Base-by-base conservation (phyloP, 2,797 vertebrate genomes). In the Psittacula echo region DNA sequence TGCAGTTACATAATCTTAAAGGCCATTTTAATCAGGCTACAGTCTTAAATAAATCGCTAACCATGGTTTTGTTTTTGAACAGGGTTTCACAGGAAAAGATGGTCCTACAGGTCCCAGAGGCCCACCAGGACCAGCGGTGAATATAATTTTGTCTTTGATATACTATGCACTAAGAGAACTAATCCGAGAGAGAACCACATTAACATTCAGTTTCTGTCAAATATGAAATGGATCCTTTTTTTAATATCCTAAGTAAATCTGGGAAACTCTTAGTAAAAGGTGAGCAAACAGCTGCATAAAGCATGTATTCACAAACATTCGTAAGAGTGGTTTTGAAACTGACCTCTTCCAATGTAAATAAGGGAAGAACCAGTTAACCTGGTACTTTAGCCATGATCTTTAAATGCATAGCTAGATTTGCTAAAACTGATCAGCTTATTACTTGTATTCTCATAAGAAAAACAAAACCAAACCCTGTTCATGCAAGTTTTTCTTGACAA, bases 41-140 rank as follows among this genome's bases (percentile, higher is more conserved):
- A 78, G n/a, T 58, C 44, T 85, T 72, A 75, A 27, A 5, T 68
- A 93, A 77, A 87, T 82, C 8, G 60, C 17, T 84, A 77, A 83
- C 67, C 56, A 61, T 71, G 13, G 51, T 93, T 97, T 93, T 78
- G 22, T 93, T 96, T 97, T 66, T 95, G 4, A 53, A 97, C 80
- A 99, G 99, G 99, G 99, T 64, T 99, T 99, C 86, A 98, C 97
- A 93, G 99, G 99, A 94, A 99, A 99, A 97, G 99, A 99, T 61
- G 99, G 99, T 85, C 85, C 98, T 9, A 92, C 97, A 44, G 99
- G 99, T 97, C 98, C 99, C 78, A 97, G 99, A 97, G 99, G 99
- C 44, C 98, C 99, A 12, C 96, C 98, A 19, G 99, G 99, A 76
- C 98, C 98, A 77, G 98, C 98, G 98, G 99, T 99, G 98, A 98